phyloP scores from a whole-genome alignment of 2,797 vertebrate species.

The Artibeus lituratus region DNA sequence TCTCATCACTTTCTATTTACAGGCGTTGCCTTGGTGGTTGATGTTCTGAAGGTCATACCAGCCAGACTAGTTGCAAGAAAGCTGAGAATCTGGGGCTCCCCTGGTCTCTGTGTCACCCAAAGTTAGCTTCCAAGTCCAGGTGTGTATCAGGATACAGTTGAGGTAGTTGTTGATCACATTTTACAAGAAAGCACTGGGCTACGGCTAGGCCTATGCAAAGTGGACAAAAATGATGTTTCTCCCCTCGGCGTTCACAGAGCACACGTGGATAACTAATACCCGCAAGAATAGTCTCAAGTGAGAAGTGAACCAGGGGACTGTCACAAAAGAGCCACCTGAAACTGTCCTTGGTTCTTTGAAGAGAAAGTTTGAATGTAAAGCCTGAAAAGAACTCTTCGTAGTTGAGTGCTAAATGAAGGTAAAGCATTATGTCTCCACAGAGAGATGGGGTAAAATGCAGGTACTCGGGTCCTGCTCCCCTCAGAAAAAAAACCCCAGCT shows the following conservation, averaged over 20 bases:
- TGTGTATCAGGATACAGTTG: neutral
- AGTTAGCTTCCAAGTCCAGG: neutral
- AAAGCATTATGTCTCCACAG: neutral
- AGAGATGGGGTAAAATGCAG: neutral
- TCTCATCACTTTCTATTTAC: neutral
- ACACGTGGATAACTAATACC: neutral
- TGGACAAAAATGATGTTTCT: neutral
- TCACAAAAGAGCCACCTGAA: neutral
- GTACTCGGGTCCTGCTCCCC: neutral
- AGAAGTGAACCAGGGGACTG: neutral
- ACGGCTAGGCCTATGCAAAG: neutral
- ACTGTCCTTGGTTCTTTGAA: neutral
- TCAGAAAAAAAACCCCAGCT: neutral
- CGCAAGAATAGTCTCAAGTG: neutral
- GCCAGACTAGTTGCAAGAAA: neutral
- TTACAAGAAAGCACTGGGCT: neutral
- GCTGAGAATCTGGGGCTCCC: neutral
- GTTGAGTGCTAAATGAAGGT: neutral
- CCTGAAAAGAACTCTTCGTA: neutral
- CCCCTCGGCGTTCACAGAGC: neutral
- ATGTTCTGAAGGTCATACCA: neutral
- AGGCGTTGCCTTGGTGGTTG: neutral
- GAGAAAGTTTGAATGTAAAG: neutral
- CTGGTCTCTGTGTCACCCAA: neutral
- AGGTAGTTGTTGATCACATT: neutral